Conservation (phyloP, 2,797 vertebrate genomes). For the Chaenodraco wilsoni region DNA sequence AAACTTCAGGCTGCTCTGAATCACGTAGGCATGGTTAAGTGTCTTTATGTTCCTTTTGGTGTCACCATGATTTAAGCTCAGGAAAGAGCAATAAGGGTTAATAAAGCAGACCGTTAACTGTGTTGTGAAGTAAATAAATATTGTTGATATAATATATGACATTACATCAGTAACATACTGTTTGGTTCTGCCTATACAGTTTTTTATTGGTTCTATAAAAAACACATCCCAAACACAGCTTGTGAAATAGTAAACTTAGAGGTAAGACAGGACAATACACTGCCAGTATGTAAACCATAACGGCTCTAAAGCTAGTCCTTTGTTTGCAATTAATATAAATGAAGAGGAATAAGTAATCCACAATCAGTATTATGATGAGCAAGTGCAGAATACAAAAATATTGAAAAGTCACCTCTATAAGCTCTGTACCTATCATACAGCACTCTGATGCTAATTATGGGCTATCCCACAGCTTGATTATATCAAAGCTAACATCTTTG, state of each 20-base stretch:
- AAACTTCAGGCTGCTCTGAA: constrained; percentile 63
- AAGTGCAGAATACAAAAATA: not conserved
- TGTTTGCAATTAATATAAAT: not conserved
- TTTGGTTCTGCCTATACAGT: not conserved
- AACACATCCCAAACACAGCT: not conserved
- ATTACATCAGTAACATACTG: not conserved
- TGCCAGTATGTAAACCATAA: not conserved
- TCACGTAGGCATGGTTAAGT: constrained; percentile 48
- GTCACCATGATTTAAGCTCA: constrained; percentile 37
- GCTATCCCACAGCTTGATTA: constrained; percentile 14
- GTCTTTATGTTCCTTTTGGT: constrained; percentile 41
- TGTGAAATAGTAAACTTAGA: not conserved
- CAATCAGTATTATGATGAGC: not conserved
- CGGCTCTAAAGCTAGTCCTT: not conserved
- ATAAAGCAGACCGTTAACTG: constrained; percentile 2
- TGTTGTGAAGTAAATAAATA: not conserved
- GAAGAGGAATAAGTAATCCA: not conserved
- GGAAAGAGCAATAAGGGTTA: constrained; percentile 25
- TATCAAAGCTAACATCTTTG: constrained; percentile 20
- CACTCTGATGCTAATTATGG: constrained; percentile 16
- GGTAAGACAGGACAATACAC: not conserved
- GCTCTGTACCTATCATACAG: constrained; percentile 14
- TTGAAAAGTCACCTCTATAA: constrained; percentile 1
- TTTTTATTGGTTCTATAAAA: not conserved
- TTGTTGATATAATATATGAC: not conserved